A percentile compares a stretch with the other conserved stretches of the same genome.
These are phyloP conservation scores for Trichopria drosophilae DNA, from an alignment of 2,888 invertebrate species.

Conservation along the genomic window DNA sequence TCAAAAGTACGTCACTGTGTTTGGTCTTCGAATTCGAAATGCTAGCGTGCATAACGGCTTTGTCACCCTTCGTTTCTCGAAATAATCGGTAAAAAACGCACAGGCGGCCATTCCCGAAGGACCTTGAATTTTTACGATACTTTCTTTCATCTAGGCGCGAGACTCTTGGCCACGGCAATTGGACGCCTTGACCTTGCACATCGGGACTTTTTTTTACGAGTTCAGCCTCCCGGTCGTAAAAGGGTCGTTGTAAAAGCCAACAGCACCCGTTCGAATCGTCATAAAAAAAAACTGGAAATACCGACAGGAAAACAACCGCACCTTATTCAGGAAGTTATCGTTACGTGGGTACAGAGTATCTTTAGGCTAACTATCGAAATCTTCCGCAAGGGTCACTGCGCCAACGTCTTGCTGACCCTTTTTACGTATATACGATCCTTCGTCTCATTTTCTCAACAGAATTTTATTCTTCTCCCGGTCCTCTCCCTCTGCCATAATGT, in stretches of 20 bases:
- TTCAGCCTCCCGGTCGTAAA: constrained; percentile 45
- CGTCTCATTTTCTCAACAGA: constrained; percentile 27
- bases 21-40: too few relatives aligned
- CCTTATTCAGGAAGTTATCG: constrained; percentile 40
- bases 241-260: constrained; percentile 47
- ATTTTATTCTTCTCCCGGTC: constrained; percentile 13
- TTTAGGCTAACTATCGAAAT: constrained; percentile 38
- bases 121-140: constrained; percentile 27
- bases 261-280: constrained; percentile 47
- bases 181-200: constrained; percentile 47
- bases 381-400: constrained; percentile 28
- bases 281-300: constrained; percentile 48
- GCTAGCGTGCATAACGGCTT: too few relatives aligned
- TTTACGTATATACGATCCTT: constrained; percentile 19
- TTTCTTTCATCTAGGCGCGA: constrained; percentile 7
- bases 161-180: not conserved
- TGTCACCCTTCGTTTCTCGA: constrained; percentile 15
- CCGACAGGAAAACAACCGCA: constrained; percentile 25
- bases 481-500: not conserved
- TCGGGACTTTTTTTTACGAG: constrained; percentile 44
- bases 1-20: too few relatives aligned
- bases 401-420: constrained; percentile 23
- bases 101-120: constrained; percentile 5
- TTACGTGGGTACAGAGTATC: constrained; percentile 41
- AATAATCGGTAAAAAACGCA: not conserved